Evolutionary conservation across 2,113 vertebrate genomes (phyloP).

Genomic region (Centrocercus urophasianus): DNA sequence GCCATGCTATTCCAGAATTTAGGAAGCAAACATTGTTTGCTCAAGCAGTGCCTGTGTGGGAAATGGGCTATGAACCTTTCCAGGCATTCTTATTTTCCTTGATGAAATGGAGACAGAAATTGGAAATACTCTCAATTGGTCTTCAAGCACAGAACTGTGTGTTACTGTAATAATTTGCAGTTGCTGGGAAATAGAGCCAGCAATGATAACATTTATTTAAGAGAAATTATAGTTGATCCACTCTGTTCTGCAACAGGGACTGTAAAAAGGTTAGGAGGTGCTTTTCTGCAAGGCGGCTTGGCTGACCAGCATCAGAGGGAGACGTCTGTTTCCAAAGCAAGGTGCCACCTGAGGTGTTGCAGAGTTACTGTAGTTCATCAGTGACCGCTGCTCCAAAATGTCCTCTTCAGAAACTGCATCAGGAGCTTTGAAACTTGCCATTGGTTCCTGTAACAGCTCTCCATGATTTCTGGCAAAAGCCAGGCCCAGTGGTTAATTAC

Average conservation of each 20-base stretch:
- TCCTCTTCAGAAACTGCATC: slow-evolving; percentile 9
- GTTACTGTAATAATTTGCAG: background rate
- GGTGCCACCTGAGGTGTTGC: background rate
- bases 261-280: background rate
- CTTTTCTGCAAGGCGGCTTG: background rate
- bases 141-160: background rate
- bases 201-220: background rate
- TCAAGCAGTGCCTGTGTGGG: background rate
- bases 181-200: background rate
- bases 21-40: background rate
- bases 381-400: background rate
- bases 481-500: background rate
- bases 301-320: background rate
- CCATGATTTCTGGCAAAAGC: background rate
- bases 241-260: background rate
- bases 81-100: background rate
- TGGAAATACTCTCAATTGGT: background rate
- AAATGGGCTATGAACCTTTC: background rate
- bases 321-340: slow-evolving; percentile 3
- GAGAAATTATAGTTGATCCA: background rate
- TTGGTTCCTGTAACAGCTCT: background rate
- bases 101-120: background rate
- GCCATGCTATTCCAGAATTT: background rate
- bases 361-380: background rate
- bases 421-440: background rate